Evolutionary conservation across 2,888 invertebrate species (phyloP), one percentile per base, ranked within the genome.

Genomic region (Parelbella ahira): DNA sequence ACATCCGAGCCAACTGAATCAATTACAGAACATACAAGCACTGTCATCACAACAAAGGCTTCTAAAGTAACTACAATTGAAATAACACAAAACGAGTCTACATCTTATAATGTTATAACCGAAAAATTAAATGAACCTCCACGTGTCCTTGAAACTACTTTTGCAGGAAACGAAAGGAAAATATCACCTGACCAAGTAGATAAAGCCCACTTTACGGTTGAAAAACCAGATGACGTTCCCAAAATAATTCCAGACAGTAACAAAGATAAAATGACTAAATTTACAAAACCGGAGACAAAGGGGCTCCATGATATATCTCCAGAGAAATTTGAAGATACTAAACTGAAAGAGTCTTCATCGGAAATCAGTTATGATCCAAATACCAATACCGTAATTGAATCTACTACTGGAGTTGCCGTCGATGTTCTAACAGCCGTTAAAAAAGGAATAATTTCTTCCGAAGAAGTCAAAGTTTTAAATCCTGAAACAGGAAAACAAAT

Each of bases 291-390:
- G n/a, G n/a, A n/a, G n/a, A n/a, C n/a, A n/a, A n/a, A n/a, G n/a
- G n/a, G n/a, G n/a, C n/a, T n/a, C n/a, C n/a, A n/a, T n/a, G n/a
- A n/a, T n/a, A n/a, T n/a, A n/a, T n/a, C n/a, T n/a, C n/a, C n/a
- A n/a, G n/a, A n/a, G n/a, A n/a, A n/a, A n/a, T n/a, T n/a, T n/a
- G n/a, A n/a, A n/a, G n/a, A n/a, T n/a, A n/a, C n/a, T n/a, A n/a
- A n/a, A n/a, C n/a, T n/a, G n/a, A n/a, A n/a, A n/a, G n/a, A n/a
- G n/a, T n/a, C n/a, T n/a, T n/a, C n/a, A n/a, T n/a, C n/a, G n/a
- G n/a, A n/a, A n/a, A n/a, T n/a, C n/a, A n/a, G n/a, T 53, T 94
- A 92, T 63, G 93, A 95, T 75, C 93, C 94, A 0, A 89, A 91
- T 9, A 91, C 92, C 15, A 91, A 92, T 1, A 68, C 91, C 18